A percentile compares a stretch with the other conserved stretches of the same genome.
Conservation (phyloP, 2,113 vertebrate genomes). For the Megaptera novaeangliae region DNA sequence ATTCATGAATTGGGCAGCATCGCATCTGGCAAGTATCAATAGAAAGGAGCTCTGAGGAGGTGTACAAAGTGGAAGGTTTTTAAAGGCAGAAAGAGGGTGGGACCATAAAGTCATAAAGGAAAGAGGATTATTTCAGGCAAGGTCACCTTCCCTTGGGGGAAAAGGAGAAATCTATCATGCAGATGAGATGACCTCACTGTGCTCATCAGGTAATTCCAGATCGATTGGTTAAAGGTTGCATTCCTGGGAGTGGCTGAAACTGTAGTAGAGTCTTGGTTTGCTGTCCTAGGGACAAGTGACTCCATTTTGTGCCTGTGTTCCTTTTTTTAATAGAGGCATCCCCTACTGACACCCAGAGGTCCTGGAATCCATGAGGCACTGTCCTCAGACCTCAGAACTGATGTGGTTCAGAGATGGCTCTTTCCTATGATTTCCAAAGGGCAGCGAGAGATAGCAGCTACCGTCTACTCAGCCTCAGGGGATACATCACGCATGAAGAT, state of each 20-base stretch:
- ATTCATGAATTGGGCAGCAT: neutral
- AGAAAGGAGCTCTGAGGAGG: neutral
- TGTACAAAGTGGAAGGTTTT: neutral
- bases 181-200: neutral
- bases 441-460: neutral
- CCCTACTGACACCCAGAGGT: neutral
- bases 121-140: neutral
- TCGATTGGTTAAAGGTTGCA: neutral
- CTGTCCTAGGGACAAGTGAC: neutral
- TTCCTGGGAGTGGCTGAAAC: neutral
- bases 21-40: neutral
- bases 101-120: neutral
- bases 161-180: neutral
- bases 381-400: neutral
- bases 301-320: neutral
- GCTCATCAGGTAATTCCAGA: neutral
- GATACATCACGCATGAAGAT: rapidly evolving
- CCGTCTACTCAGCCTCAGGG: neutral
- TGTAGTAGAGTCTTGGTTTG: neutral
- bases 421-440: neutral
- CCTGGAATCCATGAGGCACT: neutral
- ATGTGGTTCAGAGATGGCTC: neutral
- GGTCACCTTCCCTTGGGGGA: neutral
- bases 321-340: neutral
- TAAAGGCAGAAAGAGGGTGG: neutral